phyloP scores from a whole-genome alignment of 2,888 invertebrate species.

The Actias luna region DNA sequence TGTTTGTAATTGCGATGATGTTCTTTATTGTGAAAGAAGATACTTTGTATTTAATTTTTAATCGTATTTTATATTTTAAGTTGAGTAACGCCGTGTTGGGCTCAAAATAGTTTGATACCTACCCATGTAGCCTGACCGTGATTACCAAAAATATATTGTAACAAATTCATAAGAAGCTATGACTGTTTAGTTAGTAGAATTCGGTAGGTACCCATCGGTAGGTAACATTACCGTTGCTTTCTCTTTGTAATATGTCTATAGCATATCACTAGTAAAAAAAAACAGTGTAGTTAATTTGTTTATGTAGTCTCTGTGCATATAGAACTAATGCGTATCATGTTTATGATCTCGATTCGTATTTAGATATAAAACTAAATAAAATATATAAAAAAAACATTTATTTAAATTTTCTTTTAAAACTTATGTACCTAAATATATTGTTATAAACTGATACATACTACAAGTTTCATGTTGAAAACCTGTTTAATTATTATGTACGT shows the following conservation, averaged over 20 bases:
- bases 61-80: conserved; percentile 19
- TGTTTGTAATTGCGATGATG: conserved; percentile 17
- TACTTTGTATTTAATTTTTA: conserved; percentile 16
- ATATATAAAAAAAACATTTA: not conserved
- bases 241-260: conserved; percentile 15
- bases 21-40: conserved; percentile 36
- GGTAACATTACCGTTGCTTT: conserved; percentile 19
- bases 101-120: conserved; percentile 50
- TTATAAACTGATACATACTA: not conserved
- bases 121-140: conserved; percentile 41
- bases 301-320: conserved; percentile 10
- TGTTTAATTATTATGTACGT: not conserved
- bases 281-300: conserved; percentile 9
- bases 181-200: conserved; percentile 60
- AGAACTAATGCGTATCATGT: not conserved
- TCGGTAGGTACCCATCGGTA: conserved; percentile 43
- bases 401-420: not conserved
- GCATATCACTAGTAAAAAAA: conserved; percentile 13
- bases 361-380: not conserved
- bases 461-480: not conserved
- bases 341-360: not conserved
- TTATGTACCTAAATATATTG: not conserved
- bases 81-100: conserved; percentile 45
- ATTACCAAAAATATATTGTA: conserved; percentile 53
- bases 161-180: conserved; percentile 52